phyloP scores from a whole-genome alignment of 2,113 vertebrate genomes.

The Zosterops pallidus region DNA sequence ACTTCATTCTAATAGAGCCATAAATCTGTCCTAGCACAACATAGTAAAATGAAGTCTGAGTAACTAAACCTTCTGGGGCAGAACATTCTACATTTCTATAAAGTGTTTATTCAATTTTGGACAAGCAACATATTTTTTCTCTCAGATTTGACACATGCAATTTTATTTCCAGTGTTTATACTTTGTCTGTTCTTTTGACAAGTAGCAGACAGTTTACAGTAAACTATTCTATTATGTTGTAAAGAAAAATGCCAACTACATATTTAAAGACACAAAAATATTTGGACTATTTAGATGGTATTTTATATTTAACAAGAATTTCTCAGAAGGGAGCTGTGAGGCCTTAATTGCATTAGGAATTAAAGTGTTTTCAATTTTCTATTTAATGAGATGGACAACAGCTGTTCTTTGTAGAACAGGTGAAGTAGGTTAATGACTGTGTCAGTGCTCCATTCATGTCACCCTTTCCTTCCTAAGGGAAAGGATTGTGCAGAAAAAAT shows the following conservation, averaged over 20 bases:
- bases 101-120: conserved; percentile 41
- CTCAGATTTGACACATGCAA: conserved; percentile 1
- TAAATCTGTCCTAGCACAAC: conserved; percentile 23
- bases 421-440: neutral
- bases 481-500: neutral
- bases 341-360: neutral
- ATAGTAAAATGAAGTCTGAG: conserved; percentile 29
- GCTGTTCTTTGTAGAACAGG: neutral
- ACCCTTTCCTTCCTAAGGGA: neutral
- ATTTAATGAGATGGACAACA: neutral
- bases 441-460: neutral
- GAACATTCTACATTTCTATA: conserved; percentile 12
- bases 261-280: neutral
- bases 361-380: neutral
- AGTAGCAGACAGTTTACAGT: neutral
- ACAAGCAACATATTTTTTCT: conserved; percentile 35
- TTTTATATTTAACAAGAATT: neutral
- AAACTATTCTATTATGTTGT: neutral
- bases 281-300: neutral
- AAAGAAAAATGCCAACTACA: neutral
- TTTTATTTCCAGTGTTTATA: conserved; percentile 46
- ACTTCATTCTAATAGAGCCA: conserved; percentile 22
- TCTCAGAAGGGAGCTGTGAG: neutral
- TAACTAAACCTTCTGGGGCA: conserved; percentile 31
- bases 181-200: conserved; percentile 1